phyloP scores from a whole-genome alignment of 2,113 vertebrate species.

The Sus scrofa region T2T-Sscrofa CM000826.6:37034001-37034500 shows the following conservation, averaged over 20 bases:
- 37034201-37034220: background rate
- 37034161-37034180: background rate
- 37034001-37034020: background rate
- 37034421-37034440: background rate
- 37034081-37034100: no score
- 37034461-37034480: background rate
- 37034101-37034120: no score
- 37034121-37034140: no score
- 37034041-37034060: no score
- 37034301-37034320: background rate
- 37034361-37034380: background rate
- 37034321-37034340: background rate
- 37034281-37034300: background rate
- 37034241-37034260: background rate
- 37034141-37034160: no score
- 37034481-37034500: background rate
- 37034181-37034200: background rate
- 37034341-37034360: slow-evolving; percentile 11
- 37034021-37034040: background rate
- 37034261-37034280: background rate
- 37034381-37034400: background rate
- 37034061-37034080: no score
- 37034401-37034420: background rate
- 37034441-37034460: background rate
- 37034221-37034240: background rate